These are phyloP conservation scores for Peromyscus aztecus DNA, from an alignment of 2,797 vertebrate genomes.

Conservation along the genomic window DNA sequence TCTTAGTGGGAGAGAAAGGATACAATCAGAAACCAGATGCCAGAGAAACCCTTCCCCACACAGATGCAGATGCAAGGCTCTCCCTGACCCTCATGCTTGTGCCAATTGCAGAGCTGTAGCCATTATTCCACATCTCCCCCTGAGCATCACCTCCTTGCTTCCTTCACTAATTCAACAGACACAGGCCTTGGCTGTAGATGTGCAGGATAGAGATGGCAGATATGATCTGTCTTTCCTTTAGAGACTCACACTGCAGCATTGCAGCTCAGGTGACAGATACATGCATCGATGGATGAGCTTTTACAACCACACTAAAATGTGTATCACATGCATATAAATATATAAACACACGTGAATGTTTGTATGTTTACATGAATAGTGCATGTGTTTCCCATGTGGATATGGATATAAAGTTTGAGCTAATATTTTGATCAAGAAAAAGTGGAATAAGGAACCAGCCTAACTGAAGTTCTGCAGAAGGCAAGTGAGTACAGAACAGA, in stretches of 20 bases:
- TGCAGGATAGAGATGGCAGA: neutral
- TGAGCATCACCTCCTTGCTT: neutral
- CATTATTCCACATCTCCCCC: neutral
- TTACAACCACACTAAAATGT: neutral
- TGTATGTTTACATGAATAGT: neutral
- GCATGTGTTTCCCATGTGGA: neutral
- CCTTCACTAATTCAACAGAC: neutral
- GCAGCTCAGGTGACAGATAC: neutral
- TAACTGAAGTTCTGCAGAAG: neutral
- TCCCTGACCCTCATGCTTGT: neutral
- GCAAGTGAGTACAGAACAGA: neutral
- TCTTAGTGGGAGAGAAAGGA: neutral
- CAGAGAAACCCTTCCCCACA: neutral
- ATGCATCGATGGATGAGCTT: neutral
- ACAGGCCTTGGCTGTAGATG: neutral
- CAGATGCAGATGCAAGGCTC: neutral
- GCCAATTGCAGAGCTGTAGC: neutral
- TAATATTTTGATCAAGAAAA: neutral
- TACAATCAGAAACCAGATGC: neutral
- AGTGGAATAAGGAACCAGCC: neutral
- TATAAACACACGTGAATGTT: fast-evolving
- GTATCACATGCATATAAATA: neutral
- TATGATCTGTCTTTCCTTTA: neutral
- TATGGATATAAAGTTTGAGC: neutral
- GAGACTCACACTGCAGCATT: neutral